Percentiles rank a stretch among this genome's conserved stretches.
Conservation (phyloP, 2,888 invertebrate genomes). For the Zelleria hepariella region DNA sequence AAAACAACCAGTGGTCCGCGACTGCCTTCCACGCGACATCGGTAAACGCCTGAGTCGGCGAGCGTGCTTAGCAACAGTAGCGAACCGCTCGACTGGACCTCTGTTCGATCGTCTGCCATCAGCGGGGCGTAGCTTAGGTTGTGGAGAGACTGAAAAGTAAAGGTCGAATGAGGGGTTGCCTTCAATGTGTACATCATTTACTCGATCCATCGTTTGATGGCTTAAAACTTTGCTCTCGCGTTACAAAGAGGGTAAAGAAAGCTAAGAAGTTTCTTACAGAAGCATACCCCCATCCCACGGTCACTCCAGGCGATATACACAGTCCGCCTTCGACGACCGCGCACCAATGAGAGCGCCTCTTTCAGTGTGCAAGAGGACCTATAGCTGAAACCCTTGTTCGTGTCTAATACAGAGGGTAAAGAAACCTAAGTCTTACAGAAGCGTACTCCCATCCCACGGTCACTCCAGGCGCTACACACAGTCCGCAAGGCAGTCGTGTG, state of each 20-base stretch:
- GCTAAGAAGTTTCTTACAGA: conserved; percentile 56
- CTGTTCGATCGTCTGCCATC: conserved; percentile 24
- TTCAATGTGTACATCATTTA: not conserved
- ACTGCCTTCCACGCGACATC: conserved; percentile 57
- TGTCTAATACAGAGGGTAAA: no score
- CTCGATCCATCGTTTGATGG: no score
- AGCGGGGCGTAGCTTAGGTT: conserved; percentile 19
- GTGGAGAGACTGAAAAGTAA: conserved; percentile 17
- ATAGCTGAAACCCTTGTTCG: no score
- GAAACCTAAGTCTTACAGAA: conserved; percentile 49
- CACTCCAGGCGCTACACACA: no score
- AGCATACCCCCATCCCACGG: no score
- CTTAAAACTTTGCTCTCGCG: no score
- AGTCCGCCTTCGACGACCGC: no score
- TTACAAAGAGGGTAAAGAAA: not conserved
- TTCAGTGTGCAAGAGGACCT: no score
- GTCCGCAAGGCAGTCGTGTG: conserved; percentile 43
- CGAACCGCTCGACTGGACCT: conserved; percentile 36
- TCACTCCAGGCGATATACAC: no score
- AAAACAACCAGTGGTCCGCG: conserved; percentile 50
- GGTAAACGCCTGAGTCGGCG: conserved; percentile 69
- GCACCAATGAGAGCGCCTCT: no score
- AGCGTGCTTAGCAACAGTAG: conserved; percentile 67
- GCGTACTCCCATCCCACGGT: no score
- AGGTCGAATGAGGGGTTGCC: not conserved